Base-by-base conservation (phyloP, 2,113 vertebrate species). In the Oriolus oriolus region DNA sequence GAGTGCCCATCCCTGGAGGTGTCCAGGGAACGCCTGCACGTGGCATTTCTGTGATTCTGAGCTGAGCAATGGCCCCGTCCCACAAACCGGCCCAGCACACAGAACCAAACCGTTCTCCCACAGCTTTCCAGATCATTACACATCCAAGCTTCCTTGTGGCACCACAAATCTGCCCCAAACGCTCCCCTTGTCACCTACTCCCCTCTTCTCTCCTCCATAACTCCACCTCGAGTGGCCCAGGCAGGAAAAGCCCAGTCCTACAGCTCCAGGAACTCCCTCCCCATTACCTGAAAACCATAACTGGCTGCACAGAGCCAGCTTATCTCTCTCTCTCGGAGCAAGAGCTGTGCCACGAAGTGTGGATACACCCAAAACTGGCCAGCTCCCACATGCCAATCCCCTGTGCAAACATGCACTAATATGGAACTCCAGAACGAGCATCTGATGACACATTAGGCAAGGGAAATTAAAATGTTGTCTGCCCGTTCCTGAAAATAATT, bases 151-250 rank as follows among this genome's bases (percentile, higher is more conserved):
- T n/a, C n/a, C n/a, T n/a, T n/a, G n/a, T n/a, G n/a, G n/a, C n/a
- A n/a, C n/a, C n/a, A 2, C 13, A 7, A 16, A 10, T 17, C 12
- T 20, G 17, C 44, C 54, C 82, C 21, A 49, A 22, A 66, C 0
- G 2, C 71, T 56, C 30, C 37, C 16, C 12, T 16, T 30, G n/a
- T 8, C 86, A 82, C 52, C 47, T 24, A 3, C 28, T 26, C 45
- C 60, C 6, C 33, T 16, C 8, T 6, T 13, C 33, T 28, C 11
- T 33, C 59, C 81, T 30, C 1, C 0, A 2, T 0, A 26, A 13
- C 27, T 30, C 16, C 8, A 44, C 8, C 22, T 4, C 2, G 4
- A 59, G 56, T 1, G 6, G 33, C 30, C 31, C 79, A 53, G 63
- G 16, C 39, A 76, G 35, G 56, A 57, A 15, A 2, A 64, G n/a